A percentile compares a stretch with the other conserved stretches of the same genome.
Conservation (phyloP, 2,888 invertebrate species). For the Allygus modestus region DNA sequence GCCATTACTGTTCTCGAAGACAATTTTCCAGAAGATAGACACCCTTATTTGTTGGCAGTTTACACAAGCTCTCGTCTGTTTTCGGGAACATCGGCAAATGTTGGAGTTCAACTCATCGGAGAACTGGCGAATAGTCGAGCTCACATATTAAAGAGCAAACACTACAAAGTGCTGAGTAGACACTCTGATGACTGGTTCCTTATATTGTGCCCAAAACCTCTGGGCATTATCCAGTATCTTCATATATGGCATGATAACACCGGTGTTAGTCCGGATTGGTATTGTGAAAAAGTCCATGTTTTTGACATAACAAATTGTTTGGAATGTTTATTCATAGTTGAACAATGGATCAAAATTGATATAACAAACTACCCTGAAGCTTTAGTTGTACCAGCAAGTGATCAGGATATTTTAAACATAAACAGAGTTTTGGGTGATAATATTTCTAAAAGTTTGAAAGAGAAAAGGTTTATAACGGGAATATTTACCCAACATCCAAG, state of each 20-base stretch:
- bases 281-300: conserved; percentile 28
- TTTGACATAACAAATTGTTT: conserved; percentile 1
- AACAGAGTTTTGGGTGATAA: not conserved
- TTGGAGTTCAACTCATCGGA: conserved; percentile 69
- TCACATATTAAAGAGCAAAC: conserved; percentile 64
- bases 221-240: conserved; percentile 56
- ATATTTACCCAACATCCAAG: conserved; percentile 7
- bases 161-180: conserved; percentile 48
- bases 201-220: conserved; percentile 46
- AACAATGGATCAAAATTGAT: not conserved
- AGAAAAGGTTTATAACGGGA: not conserved
- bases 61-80: conserved; percentile 67
- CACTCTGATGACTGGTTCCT: conserved; percentile 63
- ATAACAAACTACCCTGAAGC: conserved; percentile 1
- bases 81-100: conserved; percentile 69
- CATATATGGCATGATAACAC: conserved; percentile 63
- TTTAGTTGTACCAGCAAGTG: not conserved
- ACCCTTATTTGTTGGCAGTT: conserved; percentile 68
- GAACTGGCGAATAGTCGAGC: conserved; percentile 14
- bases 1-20: conserved; percentile 67
- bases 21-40: conserved; percentile 67
- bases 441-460: conserved; percentile 5
- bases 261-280: conserved; percentile 62
- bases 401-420: not conserved
- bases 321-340: not conserved